Conservation (phyloP, 2,113 vertebrate species). For the Peromyscus polionotus region DNA sequence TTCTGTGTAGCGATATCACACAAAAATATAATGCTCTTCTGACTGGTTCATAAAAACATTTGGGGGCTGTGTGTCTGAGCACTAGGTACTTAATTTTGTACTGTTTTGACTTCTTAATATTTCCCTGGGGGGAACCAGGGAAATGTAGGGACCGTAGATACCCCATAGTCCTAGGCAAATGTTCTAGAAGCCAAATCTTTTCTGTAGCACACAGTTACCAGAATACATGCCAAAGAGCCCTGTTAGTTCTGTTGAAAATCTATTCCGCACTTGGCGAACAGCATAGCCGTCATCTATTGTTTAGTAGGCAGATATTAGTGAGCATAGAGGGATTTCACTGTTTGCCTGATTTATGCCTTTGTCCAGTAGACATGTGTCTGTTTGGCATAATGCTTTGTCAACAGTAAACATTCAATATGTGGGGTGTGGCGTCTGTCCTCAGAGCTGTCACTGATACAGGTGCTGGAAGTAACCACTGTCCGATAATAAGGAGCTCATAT, state of each 20-base stretch:
- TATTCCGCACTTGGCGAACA: background rate
- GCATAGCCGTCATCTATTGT: background rate
- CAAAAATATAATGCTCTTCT: background rate
- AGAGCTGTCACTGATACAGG: background rate
- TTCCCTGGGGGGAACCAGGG: background rate
- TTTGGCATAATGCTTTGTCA: background rate
- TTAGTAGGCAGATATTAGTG: background rate
- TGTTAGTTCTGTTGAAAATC: background rate
- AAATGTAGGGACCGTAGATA: too few relatives aligned
- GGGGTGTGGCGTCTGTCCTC: background rate
- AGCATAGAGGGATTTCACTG: background rate
- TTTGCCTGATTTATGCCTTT: background rate
- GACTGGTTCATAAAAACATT: background rate
- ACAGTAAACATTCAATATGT: background rate
- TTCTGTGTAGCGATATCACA: background rate
- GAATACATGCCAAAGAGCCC: background rate
- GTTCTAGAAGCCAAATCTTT: background rate
- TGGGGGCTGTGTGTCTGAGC: background rate
- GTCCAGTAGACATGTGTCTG: background rate
- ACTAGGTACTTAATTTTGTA: background rate
- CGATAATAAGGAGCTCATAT: background rate
- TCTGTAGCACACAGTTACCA: background rate
- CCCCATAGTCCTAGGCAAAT: background rate
- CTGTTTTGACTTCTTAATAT: background rate
- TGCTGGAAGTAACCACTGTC: background rate